Percentiles rank a stretch among this genome's conserved stretches.
Evolutionary conservation across 1,140 invertebrate genomes (phyloP).

Genomic region (Melitaea cinxia): DNA sequence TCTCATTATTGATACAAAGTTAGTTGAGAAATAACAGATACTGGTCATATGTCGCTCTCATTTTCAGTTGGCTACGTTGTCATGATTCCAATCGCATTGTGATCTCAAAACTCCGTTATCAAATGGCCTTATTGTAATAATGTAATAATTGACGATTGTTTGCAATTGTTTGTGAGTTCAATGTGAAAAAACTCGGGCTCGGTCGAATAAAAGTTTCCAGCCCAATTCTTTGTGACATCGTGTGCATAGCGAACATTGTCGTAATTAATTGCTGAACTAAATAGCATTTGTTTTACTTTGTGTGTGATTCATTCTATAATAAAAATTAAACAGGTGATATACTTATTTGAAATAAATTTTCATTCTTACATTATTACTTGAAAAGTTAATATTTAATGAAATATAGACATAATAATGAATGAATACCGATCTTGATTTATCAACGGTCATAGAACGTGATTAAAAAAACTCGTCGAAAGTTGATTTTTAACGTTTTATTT

Average conservation of each 20-base stretch:
- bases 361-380: not conserved
- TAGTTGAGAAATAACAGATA: not conserved
- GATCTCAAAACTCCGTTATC: slow-evolving; percentile 38
- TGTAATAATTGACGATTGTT: slow-evolving; percentile 47
- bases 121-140: slow-evolving; percentile 47
- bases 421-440: slow-evolving; percentile 26
- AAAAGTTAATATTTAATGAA: not conserved
- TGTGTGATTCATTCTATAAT: slow-evolving; percentile 9
- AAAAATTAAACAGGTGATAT: slow-evolving; percentile 9
- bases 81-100: slow-evolving; percentile 44
- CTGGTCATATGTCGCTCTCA: not conserved
- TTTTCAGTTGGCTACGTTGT: slow-evolving; percentile 37
- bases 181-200: slow-evolving; percentile 62
- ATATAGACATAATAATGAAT: slow-evolving; percentile 1
- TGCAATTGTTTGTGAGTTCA: slow-evolving; percentile 38
- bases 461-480: slow-evolving; percentile 7
- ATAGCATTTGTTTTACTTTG: slow-evolving; percentile 35
- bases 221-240: slow-evolving; percentile 59
- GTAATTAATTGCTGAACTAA: slow-evolving; percentile 56
- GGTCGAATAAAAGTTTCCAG: slow-evolving; percentile 60
- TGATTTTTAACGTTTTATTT: not conserved
- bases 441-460: slow-evolving; percentile 16
- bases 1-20: not conserved
- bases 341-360: not conserved
- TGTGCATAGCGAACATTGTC: slow-evolving; percentile 41